Evolutionary conservation across 2,888 invertebrate genomes (phyloP), one percentile per base, ranked within the genome.

Genomic region (Marronus borbonicus): DNA sequence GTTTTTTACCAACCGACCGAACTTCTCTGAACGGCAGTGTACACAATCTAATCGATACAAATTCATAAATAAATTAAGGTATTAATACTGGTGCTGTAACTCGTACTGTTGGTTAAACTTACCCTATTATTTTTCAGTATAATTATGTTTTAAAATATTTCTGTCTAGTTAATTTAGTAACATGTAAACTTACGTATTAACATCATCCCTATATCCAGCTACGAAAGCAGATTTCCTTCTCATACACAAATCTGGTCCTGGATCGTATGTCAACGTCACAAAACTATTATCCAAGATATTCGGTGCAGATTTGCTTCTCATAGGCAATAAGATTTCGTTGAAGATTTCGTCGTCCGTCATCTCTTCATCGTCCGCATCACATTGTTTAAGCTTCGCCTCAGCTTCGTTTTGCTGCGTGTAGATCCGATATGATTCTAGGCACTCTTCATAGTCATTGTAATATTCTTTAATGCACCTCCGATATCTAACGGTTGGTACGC

Each of bases 391-490:
- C 66, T 52, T 77, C 66, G 49, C 76, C 64, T 76, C 70, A 52
- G 50, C 78, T 70, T 72, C 68, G 14, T 69, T 72, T 39, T 77
- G 64, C 62, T 77, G 70, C 44, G 62, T 50, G 36, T 78, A 79
- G 55, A 72, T 64, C 74, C 76, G 49, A 24, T 79, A 79, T 14
- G 79, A 79, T 62, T 79, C 79, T 68, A 92, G 86, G 82, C 92
- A 92, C 82, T 92, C 92, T 72, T 90, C 91, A 86, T 92, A 91
- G 81, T 92, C 93, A 86, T 92, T 93, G 86, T 92, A 93, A 82
- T 92, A 92, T 85, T 92, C 92, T 44, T 91, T 89, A 81, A 89
- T 83, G 77, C 86, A 86, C 80, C 84, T 86, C 60, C 86, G 84
- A 79, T 85, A 87, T 64, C 65, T 78, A 12, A 74, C 75, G 20